Conservation (phyloP, 1,140 invertebrate genomes). For the Alviniconcha marisindica region DNA sequence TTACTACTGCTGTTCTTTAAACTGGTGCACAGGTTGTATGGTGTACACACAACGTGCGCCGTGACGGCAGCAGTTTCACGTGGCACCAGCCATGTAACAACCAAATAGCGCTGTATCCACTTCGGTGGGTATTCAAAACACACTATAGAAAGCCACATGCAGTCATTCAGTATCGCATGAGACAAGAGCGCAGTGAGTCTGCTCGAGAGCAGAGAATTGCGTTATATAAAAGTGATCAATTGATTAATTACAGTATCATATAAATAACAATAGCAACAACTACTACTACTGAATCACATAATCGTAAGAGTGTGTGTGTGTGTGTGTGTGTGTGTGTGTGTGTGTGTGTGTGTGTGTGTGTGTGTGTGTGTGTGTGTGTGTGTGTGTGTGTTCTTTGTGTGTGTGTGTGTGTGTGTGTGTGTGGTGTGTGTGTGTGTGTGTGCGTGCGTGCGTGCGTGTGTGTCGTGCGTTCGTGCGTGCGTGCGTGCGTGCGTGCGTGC, state of each 20-base stretch:
- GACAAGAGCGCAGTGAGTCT: too few relatives aligned
- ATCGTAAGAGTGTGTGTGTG: neutral
- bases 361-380: slow-evolving; percentile 13
- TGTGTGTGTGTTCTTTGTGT: slow-evolving; percentile 11
- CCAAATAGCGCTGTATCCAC: too few relatives aligned
- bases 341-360: neutral
- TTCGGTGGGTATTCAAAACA: too few relatives aligned
- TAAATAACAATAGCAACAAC: neutral
- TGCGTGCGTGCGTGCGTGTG: neutral
- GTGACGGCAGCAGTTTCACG: neutral
- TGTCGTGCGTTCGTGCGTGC: neutral
- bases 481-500: neutral
- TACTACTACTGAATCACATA: neutral
- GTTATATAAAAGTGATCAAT: too few relatives aligned
- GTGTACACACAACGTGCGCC: too few relatives aligned
- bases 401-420: neutral
- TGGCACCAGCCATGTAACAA: too few relatives aligned
- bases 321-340: slow-evolving; percentile 8
- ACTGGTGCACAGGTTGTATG: too few relatives aligned
- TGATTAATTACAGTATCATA: neutral
- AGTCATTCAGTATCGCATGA: too few relatives aligned
- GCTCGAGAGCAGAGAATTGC: too few relatives aligned
- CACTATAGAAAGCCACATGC: too few relatives aligned
- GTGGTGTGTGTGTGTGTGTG: too few relatives aligned
- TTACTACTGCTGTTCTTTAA: neutral